Conservation (phyloP, 1,140 invertebrate genomes). For the Fopius arisanus region DNA sequence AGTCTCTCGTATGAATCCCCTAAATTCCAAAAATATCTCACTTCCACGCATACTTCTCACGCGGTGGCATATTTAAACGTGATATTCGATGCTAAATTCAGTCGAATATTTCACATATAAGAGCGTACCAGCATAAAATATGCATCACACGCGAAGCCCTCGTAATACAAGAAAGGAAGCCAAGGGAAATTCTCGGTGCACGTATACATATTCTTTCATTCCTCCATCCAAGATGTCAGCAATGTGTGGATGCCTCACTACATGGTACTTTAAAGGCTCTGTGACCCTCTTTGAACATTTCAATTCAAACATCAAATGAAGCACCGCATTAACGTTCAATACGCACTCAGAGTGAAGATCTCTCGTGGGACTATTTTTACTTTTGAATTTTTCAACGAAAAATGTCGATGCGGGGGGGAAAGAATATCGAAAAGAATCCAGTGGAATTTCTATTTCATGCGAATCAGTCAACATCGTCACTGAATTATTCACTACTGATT, state of each 20-base stretch:
- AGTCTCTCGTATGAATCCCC: background rate
- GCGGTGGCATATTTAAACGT: background rate
- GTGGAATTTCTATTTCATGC: too few species aligned
- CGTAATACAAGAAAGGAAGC: conserved; percentile 4
- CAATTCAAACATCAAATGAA: conserved; percentile 1
- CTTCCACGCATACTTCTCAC: background rate
- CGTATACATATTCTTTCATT: conserved; percentile 7
- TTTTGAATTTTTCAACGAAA: background rate
- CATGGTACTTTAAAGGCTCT: background rate
- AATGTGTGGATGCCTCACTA: background rate
- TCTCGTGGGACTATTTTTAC: background rate
- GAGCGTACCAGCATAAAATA: background rate
- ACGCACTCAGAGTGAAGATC: background rate
- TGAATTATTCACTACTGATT: background rate
- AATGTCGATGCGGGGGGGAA: too few species aligned
- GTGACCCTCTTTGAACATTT: conserved; percentile 1
- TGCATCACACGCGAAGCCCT: background rate
- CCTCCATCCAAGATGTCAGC: background rate
- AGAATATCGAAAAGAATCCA: too few species aligned
- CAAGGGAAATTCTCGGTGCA: background rate
- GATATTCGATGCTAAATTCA: background rate
- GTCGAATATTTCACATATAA: background rate
- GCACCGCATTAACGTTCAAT: background rate
- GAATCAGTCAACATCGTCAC: background rate
- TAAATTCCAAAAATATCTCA: background rate